These are phyloP conservation scores for Paratilapia polleni DNA, from an alignment of 2,113 vertebrate species.

Conservation along the genomic window DNA sequence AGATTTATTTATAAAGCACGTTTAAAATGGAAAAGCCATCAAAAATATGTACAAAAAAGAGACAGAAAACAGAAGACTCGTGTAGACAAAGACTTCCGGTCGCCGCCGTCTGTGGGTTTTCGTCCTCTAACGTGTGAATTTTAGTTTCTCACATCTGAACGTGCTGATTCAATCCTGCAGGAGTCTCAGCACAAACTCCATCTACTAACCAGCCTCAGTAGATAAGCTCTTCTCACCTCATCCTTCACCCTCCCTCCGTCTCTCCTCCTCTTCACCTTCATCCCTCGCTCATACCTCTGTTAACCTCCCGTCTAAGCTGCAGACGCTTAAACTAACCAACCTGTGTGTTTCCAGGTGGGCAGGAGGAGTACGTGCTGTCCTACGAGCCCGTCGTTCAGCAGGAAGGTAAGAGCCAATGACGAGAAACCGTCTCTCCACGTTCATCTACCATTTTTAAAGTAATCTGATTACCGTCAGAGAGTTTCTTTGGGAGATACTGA, in stretches of 20 bases:
- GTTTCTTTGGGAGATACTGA: too few relatives aligned
- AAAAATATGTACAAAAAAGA: too few relatives aligned
- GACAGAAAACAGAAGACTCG: too few relatives aligned
- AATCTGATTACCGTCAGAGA: neutral
- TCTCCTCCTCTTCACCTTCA: neutral
- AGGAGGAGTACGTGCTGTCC: constrained; percentile 95
- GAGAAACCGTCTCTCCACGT: neutral
- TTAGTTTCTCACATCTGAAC: neutral
- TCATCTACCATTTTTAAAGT: neutral
- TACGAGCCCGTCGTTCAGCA: constrained; percentile 96
- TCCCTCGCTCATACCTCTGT: neutral
- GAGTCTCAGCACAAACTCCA: neutral
- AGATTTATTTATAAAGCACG: too few relatives aligned
- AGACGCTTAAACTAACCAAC: neutral
- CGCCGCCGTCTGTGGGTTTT: neutral
- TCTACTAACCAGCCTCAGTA: neutral
- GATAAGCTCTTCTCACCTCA: neutral
- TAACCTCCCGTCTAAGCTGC: neutral
- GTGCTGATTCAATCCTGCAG: neutral
- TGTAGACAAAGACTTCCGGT: too few relatives aligned
- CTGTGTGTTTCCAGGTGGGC: constrained; percentile 84
- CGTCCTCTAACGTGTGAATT: neutral
- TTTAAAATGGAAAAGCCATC: too few relatives aligned
- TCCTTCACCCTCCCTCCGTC: neutral
- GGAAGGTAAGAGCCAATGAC: constrained; percentile 85